phyloP scores from a whole-genome alignment of 2,888 invertebrate species.

The Tipula helvola region DNA sequence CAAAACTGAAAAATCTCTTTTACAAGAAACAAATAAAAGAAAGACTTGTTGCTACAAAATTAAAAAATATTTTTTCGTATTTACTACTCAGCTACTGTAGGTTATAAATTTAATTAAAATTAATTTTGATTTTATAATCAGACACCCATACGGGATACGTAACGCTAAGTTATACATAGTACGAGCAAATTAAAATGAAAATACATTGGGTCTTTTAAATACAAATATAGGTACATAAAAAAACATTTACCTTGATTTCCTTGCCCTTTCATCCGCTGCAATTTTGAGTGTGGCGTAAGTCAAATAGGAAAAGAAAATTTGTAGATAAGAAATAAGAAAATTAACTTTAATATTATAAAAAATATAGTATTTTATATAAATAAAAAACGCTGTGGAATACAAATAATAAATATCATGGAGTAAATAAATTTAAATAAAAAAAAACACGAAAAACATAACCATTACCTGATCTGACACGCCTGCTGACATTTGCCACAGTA shows the following conservation, averaged over 20 bases:
- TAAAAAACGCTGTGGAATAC: not conserved
- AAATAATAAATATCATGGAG: not conserved
- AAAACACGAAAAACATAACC: conserved; percentile 12
- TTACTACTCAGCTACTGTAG: not conserved
- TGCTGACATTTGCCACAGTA: conserved; percentile 76
- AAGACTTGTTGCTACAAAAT: not conserved
- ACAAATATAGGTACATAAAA: conserved; percentile 19
- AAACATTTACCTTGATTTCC: conserved; percentile 60
- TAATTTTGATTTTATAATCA: not conserved
- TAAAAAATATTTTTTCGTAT: not conserved
- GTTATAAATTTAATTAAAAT: not conserved
- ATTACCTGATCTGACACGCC: conserved; percentile 82
- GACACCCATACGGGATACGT: not conserved
- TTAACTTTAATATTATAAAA: not conserved
- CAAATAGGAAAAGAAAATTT: conserved; percentile 22
- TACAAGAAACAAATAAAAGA: not conserved
- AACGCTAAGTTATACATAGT: not conserved
- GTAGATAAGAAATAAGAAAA: not conserved
- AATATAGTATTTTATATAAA: not conserved
- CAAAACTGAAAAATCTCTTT: not conserved
- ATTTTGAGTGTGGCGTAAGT: not conserved
- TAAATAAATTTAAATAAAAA: not conserved
- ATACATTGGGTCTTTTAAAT: conserved; percentile 17
- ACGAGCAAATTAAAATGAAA: not conserved
- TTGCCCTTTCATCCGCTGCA: conserved; percentile 76